These are phyloP conservation scores for Drosophila rellima DNA, from an alignment of 2,888 invertebrate genomes.

Conservation along the genomic window DNA sequence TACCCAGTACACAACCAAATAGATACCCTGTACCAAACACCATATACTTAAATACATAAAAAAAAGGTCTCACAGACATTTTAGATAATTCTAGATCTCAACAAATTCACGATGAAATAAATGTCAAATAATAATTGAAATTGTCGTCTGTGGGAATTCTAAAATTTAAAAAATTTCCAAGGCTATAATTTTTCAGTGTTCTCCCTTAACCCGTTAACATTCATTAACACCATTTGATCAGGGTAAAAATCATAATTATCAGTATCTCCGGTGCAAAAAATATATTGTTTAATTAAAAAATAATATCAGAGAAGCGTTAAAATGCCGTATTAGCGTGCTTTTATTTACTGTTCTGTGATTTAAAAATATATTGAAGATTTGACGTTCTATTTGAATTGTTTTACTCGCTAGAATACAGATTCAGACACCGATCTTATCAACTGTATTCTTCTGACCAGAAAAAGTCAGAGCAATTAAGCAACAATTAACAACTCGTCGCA, in stretches of 20 bases:
- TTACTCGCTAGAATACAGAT: not conserved
- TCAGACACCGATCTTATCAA: conserved; percentile 3
- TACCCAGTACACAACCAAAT: not conserved
- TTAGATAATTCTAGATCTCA: not conserved
- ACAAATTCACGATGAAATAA: not conserved
- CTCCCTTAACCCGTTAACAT: conserved; percentile 4
- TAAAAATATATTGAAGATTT: conserved; percentile 15
- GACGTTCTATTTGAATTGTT: conserved; percentile 13
- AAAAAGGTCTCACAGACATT: too few relatives aligned
- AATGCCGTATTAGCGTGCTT: conserved; percentile 29
- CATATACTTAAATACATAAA: not conserved
- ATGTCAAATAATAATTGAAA: not conserved
- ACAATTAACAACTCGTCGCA: conserved; percentile 1
- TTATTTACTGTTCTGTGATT: conserved; percentile 17
- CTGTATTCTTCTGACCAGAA: conserved; percentile 10
- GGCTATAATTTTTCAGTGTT: not conserved
- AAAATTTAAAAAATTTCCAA: not conserved
- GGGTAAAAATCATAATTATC: conserved; percentile 14
- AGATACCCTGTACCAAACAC: not conserved
- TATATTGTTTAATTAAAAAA: conserved; percentile 60
- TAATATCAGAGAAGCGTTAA: conserved; percentile 50
- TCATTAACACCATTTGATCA: conserved; percentile 14
- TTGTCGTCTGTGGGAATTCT: not conserved
- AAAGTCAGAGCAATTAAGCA: conserved; percentile 9
- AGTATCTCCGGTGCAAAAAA: conserved; percentile 17